Evolutionary conservation across 2,797 vertebrate genomes (phyloP), one percentile per base, ranked within the genome.

Genomic region (Propithecus deckenii): DNA sequence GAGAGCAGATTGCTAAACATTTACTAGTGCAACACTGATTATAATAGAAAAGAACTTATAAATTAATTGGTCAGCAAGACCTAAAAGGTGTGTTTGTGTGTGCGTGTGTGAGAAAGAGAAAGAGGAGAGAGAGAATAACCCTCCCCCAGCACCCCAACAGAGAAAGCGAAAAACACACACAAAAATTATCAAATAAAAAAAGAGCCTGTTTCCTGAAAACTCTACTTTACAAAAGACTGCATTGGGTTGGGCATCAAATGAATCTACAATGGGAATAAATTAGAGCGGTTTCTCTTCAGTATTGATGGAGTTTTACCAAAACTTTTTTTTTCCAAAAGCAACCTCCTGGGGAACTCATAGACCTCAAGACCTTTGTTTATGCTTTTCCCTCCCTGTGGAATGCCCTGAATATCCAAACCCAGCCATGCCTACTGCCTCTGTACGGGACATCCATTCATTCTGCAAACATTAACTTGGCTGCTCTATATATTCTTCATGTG

Each of bases 21-120:
- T 94, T 83, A 74, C 83, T 86, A 86, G 50, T 14, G 92, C 7
- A 75, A 91, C 22, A 46, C 3, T 23, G 50, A 93, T 13, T 90
- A 38, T 92, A 83, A 87, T 32, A 59, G 76, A 67, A 91, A 74
- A 94, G 32, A 80, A 86, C 30, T 89, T 91, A 84, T 5, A 71
- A 72, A 94, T 75, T 67, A 93, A 94, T 55, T 88, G 85, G n/a
- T 61, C n/a, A 74, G 35, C 59, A 91, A 89, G 80, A 95, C 25
- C 43, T 85, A 87, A 97, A 75, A 69, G 41, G 23, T 8, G 7
- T 30, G 12, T 43, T 11, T 28, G 15, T 41, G 25, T 41, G 7
- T 85, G 18, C 30, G 4, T 69, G 72, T 28, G 17, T 7, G 74
- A 7, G 18, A 50, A 22, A 93, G n/a, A 35, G 3, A 57, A 5